A percentile compares a stretch with the other conserved stretches of the same genome.
phyloP scores from a whole-genome alignment of 2,888 invertebrate genomes.

The Rapana venosa region DNA sequence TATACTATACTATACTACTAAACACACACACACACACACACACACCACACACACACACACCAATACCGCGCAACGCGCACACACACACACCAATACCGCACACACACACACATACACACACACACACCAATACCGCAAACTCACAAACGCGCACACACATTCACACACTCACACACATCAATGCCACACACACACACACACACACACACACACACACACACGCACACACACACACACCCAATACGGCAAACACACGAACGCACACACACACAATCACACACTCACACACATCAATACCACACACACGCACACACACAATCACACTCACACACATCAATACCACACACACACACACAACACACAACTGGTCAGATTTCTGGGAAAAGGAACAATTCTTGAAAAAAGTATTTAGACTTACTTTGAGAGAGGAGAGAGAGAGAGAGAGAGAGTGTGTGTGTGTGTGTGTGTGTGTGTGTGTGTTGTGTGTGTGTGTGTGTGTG shows the following conservation, averaged over 20 bases:
- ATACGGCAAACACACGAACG: neutral
- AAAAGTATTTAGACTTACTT: no score
- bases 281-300: neutral
- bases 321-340: no score
- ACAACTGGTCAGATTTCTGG: no score
- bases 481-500: no score
- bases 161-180: neutral
- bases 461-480: no score
- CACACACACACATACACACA: slow-evolving; percentile 31
- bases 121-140: no score
- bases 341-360: no score
- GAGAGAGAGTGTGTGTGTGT: no score
- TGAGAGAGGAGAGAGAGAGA: no score
- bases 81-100: neutral
- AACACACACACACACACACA: neutral
- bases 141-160: neutral
- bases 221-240: neutral
- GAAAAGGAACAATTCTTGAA: no score
- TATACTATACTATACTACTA: neutral
- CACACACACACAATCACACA: no score
- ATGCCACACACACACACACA: neutral
- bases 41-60: neutral
- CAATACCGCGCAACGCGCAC: neutral
- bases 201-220: slow-evolving; percentile 12
- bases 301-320: no score